Conservation (phyloP, 2,113 vertebrate genomes). For the rat (Rattus norvegicus) region GRCr8 NC_086027.1:89642501-89643000, state of each 20-base stretch:
- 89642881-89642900: background rate
- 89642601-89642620: background rate
- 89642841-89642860: background rate
- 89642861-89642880: background rate
- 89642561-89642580: background rate
- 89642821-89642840: slow-evolving; percentile 30
- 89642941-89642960: background rate
- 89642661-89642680: background rate
- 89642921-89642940: background rate
- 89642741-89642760: background rate
- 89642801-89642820: background rate
- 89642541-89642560: background rate
- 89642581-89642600: background rate
- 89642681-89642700: background rate
- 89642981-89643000: background rate
- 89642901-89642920: slow-evolving; percentile 7
- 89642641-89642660: background rate
- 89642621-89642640: background rate
- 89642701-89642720: background rate
- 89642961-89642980: background rate
- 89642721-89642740: background rate
- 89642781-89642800: background rate
- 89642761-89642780: slow-evolving; percentile 10
- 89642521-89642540: background rate
- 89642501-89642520: background rate